These are phyloP conservation scores for Lepidochrysops patricia DNA, from an alignment of 2,888 invertebrate genomes.

Conservation along the genomic window DNA sequence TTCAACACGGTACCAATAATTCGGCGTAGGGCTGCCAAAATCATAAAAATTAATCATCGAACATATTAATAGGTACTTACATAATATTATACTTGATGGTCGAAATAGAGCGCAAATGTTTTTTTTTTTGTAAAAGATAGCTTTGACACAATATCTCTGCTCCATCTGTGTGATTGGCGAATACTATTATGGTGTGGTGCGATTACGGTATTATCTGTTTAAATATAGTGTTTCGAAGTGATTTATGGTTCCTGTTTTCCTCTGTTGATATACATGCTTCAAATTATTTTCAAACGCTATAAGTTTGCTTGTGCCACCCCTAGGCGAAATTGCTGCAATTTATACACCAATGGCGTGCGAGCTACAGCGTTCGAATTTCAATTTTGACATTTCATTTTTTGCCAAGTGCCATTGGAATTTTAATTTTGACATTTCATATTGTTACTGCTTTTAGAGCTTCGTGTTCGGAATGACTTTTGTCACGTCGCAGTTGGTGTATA, in stretches of 20 bases:
- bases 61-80: too few relatives aligned
- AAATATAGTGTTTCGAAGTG: too few relatives aligned
- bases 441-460: neutral
- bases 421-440: conserved; percentile 10
- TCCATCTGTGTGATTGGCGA: too few relatives aligned
- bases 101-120: too few relatives aligned
- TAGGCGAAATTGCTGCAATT: conserved; percentile 5
- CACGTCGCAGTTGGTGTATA: neutral
- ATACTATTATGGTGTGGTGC: too few relatives aligned
- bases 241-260: too few relatives aligned
- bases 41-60: neutral
- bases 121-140: too few relatives aligned
- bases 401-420: conserved; percentile 10
- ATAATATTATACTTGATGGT: too few relatives aligned
- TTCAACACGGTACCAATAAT: conserved; percentile 28
- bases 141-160: too few relatives aligned
- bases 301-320: neutral
- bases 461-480: neutral
- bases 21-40: conserved; percentile 20
- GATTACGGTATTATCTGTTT: too few relatives aligned
- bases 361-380: conserved; percentile 10
- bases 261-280: too few relatives aligned
- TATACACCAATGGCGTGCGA: conserved; percentile 8
- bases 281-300: neutral
- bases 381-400: conserved; percentile 9